These are phyloP conservation scores for Tinamus major DNA, from an alignment of 2,797 vertebrate genomes.

Conservation along the genomic window DNA sequence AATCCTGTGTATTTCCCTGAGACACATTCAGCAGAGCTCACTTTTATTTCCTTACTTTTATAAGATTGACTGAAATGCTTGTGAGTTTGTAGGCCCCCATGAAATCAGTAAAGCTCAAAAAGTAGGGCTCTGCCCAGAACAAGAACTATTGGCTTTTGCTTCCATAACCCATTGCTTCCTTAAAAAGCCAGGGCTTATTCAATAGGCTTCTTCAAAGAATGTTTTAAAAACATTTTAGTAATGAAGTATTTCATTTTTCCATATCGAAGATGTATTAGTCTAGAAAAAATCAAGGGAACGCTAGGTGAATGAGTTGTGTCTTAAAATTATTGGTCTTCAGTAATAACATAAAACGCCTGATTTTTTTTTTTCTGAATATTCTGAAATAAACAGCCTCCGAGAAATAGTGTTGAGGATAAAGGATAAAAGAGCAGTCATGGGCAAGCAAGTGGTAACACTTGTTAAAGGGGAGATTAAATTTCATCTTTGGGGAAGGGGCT, in stretches of 20 bases:
- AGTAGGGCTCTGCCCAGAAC: neutral
- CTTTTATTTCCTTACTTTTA: neutral
- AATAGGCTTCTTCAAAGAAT: neutral
- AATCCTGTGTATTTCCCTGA: neutral
- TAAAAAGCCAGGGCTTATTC: neutral
- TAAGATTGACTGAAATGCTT: neutral
- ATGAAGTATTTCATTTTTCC: neutral
- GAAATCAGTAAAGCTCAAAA: neutral
- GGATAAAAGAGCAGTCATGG: neutral
- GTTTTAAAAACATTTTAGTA: neutral
- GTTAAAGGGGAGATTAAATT: neutral
- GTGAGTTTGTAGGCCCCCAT: neutral
- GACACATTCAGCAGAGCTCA: neutral
- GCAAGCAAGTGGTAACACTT: neutral
- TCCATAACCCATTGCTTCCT: neutral
- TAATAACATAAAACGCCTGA: neutral
- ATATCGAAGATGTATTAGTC: neutral
- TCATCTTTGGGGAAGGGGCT: neutral
- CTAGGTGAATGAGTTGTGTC: neutral
- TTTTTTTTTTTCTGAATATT: neutral
- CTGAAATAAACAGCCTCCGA: neutral
- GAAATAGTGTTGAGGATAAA: neutral
- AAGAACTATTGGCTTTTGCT: neutral
- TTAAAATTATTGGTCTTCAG: neutral
- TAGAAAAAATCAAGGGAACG: neutral